Evolutionary conservation across 2,797 vertebrate genomes (phyloP).

Genomic region (Alcedo atthis): DNA sequence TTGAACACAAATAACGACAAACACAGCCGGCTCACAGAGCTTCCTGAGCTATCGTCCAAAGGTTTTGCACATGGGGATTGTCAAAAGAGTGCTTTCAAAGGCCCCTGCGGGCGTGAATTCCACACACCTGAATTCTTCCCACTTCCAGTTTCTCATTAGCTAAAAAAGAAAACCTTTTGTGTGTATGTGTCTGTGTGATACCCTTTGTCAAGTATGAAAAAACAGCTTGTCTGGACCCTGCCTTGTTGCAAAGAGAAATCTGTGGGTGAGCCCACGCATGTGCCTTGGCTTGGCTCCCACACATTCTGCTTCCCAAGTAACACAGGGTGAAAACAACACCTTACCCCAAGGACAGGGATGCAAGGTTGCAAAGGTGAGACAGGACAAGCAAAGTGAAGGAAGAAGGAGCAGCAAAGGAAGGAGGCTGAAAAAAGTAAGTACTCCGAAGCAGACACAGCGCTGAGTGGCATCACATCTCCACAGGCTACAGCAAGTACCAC

Average conservation of each 20-base stretch:
- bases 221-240: constrained; percentile 51
- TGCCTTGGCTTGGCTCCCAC: neutral
- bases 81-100: constrained; percentile 46
- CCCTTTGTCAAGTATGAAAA: neutral
- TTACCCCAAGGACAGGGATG: neutral
- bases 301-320: neutral
- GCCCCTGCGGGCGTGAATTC: constrained; percentile 4
- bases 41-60: constrained; percentile 63
- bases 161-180: neutral
- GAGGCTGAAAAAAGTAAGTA: neutral
- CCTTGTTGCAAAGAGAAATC: constrained; percentile 8
- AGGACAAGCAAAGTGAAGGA: neutral
- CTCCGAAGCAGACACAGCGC: constrained; percentile 43
- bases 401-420: neutral
- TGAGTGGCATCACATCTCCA: constrained; percentile 8
- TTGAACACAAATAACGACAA: constrained; percentile 72
- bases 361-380: neutral
- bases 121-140: neutral
- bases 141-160: neutral
- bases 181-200: neutral
- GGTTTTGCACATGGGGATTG: constrained; percentile 7
- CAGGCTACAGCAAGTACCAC: constrained; percentile 33
- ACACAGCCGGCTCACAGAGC: constrained; percentile 64
- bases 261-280: neutral
- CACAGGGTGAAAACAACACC: neutral